Evolutionary conservation across 1,140 invertebrate species (phyloP).

Genomic region (Acromyrmex charruanus): DNA sequence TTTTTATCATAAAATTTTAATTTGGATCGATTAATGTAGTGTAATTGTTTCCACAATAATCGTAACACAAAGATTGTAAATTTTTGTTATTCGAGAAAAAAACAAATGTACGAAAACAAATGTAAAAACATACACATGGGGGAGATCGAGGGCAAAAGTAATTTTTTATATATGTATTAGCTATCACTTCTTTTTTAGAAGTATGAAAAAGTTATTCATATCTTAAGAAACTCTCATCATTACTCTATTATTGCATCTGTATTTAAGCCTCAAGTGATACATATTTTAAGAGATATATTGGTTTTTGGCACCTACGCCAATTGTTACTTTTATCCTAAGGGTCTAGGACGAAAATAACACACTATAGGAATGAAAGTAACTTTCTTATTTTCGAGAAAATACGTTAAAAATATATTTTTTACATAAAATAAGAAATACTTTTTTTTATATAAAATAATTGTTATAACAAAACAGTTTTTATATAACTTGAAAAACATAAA

Average conservation of each 20-base stretch:
- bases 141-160: neutral
- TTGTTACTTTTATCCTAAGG: conserved; percentile 1
- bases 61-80: neutral
- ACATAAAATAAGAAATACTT: too few species aligned
- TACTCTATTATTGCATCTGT: neutral
- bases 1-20: neutral
- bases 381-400: neutral
- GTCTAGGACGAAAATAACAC: neutral
- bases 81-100: neutral
- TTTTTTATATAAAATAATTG: too few species aligned
- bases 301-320: neutral
- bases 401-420: neutral
- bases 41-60: neutral
- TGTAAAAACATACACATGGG: too few species aligned
- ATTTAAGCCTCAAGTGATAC: neutral
- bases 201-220: neutral
- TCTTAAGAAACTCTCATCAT: neutral
- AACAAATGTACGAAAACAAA: too few species aligned
- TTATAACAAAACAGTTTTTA: neutral
- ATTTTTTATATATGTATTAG: neutral
- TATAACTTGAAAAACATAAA: too few species aligned
- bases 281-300: neutral
- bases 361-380: neutral
- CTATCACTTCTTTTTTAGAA: neutral
- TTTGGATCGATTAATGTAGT: neutral